Conservation (phyloP, 2,888 invertebrate genomes). For the Harpagoxenus sublaevis region DNA sequence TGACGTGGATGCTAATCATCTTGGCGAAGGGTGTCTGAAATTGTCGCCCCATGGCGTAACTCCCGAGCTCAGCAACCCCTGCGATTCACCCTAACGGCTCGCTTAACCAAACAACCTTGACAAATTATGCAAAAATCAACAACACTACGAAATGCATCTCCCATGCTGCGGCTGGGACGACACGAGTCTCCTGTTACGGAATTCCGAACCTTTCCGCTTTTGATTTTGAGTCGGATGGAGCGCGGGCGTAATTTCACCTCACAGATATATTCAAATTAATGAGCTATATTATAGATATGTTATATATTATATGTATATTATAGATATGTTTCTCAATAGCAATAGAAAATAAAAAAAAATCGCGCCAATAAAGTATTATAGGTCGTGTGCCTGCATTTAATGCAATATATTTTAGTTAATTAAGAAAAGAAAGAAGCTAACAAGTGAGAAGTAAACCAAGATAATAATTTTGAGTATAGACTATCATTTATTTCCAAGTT, state of each 20-base stretch:
- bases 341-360: background rate
- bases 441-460: background rate
- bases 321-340: no score
- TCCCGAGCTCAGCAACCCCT: conserved; percentile 76
- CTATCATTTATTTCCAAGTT: background rate
- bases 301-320: no score
- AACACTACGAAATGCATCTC: conserved; percentile 81
- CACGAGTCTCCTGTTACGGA: conserved; percentile 45
- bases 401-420: background rate
- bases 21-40: conserved; percentile 83
- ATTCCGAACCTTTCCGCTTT: conserved; percentile 21
- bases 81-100: conserved; percentile 81
- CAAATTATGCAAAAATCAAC: conserved; percentile 86
- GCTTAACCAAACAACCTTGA: conserved; percentile 85
- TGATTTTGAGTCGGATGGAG: background rate
- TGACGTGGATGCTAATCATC: conserved; percentile 84
- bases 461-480: background rate
- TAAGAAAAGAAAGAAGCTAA: background rate
- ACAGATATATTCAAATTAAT: conserved; percentile 5
- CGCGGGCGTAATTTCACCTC: background rate
- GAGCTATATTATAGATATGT: background rate
- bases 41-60: conserved; percentile 81
- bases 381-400: no score
- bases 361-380: background rate
- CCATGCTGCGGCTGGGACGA: conserved; percentile 60